Percentiles rank a stretch among this genome's conserved stretches.
These are phyloP conservation scores for Heliconius melpomene DNA, from an alignment of 1,140 invertebrate genomes.

Conservation along the genomic window DNA sequence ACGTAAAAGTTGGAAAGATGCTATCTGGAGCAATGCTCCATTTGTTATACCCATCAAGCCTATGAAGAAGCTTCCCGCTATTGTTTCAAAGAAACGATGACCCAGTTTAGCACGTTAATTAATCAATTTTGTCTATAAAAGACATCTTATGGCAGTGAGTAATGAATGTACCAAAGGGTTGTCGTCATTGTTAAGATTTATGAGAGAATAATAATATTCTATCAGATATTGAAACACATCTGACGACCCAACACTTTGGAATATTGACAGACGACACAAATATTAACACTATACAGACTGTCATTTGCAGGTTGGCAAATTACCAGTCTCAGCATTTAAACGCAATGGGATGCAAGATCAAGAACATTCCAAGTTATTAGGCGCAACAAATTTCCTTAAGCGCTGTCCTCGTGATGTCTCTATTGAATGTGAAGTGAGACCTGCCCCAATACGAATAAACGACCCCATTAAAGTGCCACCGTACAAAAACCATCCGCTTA, in stretches of 20 bases:
- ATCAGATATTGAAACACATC: slow-evolving; percentile 13
- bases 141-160: slow-evolving; percentile 47
- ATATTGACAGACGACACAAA: slow-evolving; percentile 3
- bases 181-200: slow-evolving; percentile 30
- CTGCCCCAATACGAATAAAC: slow-evolving; percentile 51
- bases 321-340: slow-evolving; percentile 71
- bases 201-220: slow-evolving; percentile 18
- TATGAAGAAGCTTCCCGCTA: slow-evolving; percentile 62
- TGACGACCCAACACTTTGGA: background rate
- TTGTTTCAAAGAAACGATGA: slow-evolving; percentile 55
- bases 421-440: slow-evolving; percentile 57
- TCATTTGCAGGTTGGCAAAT: slow-evolving; percentile 69
- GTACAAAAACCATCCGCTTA: slow-evolving; percentile 42
- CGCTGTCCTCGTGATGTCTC: slow-evolving; percentile 63
- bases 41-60: slow-evolving; percentile 58
- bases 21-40: slow-evolving; percentile 57
- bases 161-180: slow-evolving; percentile 45
- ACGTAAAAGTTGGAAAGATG: slow-evolving; percentile 60
- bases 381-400: slow-evolving; percentile 64
- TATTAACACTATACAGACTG: slow-evolving; percentile 36
- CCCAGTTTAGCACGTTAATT: slow-evolving; percentile 53
- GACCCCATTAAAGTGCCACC: slow-evolving; percentile 64
- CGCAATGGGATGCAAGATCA: slow-evolving; percentile 74
- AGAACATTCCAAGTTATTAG: slow-evolving; percentile 65
- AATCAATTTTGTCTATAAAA: slow-evolving; percentile 51